A percentile compares a stretch with the other conserved stretches of the same genome.
Evolutionary conservation across 2,888 invertebrate genomes (phyloP).

Genomic region (Busseola fusca): DNA sequence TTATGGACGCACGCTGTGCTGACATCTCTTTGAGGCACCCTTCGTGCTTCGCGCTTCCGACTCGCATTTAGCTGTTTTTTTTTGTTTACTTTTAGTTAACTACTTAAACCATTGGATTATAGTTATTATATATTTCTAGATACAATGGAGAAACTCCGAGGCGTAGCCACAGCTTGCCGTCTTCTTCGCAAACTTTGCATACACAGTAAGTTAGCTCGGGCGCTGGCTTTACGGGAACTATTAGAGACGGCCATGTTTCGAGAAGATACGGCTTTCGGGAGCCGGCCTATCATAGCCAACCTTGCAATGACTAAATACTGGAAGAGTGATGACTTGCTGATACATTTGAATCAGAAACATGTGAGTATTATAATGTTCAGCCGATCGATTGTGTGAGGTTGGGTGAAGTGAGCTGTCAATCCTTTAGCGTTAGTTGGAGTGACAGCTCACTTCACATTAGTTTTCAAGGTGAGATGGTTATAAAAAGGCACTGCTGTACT

Average conservation of each 20-base stretch:
- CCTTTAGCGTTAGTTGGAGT: too few relatives aligned
- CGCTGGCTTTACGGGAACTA: slow-evolving; percentile 92
- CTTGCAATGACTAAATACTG: slow-evolving; percentile 80
- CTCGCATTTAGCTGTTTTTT: too few relatives aligned
- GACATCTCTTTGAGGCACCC: too few relatives aligned
- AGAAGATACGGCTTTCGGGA: slow-evolving; percentile 92
- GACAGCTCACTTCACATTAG: too few relatives aligned
- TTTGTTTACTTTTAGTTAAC: too few relatives aligned
- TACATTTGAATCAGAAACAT: slow-evolving; percentile 94
- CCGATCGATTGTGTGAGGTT: too few relatives aligned
- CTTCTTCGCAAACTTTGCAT: slow-evolving; percentile 91
- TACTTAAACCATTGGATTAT: too few relatives aligned
- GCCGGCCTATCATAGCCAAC: slow-evolving; percentile 83
- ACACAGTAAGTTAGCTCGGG: slow-evolving; percentile 91
- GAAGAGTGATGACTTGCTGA: slow-evolving; percentile 75
- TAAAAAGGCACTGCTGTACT: neutral
- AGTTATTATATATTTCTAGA: slow-evolving; percentile 79
- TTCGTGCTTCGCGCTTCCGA: too few relatives aligned
- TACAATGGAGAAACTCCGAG: slow-evolving; percentile 89
- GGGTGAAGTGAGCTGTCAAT: too few relatives aligned
- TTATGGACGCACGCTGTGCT: too few relatives aligned
- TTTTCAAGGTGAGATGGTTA: too few relatives aligned
- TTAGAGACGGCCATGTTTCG: slow-evolving; percentile 92
- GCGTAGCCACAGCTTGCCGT: slow-evolving; percentile 90
- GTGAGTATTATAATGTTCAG: slow-evolving; percentile 76